These are phyloP conservation scores for Premnoplex brunnescens DNA, from an alignment of 2,797 vertebrate genomes.

Conservation along the genomic window DNA sequence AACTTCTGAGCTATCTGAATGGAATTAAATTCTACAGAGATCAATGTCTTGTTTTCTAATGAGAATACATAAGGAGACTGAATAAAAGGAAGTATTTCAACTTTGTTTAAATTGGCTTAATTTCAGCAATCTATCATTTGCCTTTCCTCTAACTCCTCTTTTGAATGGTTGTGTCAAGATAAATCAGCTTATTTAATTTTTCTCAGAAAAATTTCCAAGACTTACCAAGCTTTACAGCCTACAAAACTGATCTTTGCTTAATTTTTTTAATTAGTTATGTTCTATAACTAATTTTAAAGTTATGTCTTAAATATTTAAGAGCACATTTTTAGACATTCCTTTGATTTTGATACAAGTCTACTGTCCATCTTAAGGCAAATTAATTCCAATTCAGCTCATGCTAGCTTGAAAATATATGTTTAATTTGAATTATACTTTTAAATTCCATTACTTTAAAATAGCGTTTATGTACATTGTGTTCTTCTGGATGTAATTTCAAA, in stretches of 20 bases:
- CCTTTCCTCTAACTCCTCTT: neutral
- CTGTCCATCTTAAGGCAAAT: neutral
- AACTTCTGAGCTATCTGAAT: neutral
- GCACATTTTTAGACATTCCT: neutral
- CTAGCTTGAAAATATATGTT: neutral
- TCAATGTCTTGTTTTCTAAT: neutral
- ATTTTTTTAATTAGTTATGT: neutral
- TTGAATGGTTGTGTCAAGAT: neutral
- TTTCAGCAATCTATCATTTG: neutral
- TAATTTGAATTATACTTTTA: neutral
- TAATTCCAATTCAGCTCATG: neutral
- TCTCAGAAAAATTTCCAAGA: neutral
- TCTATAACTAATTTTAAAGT: neutral
- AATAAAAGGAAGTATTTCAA: neutral
- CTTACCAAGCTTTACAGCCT: neutral
- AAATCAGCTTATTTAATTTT: neutral
- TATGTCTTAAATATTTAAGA: neutral
- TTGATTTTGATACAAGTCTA: neutral
- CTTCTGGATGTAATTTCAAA: neutral
- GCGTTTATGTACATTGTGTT: neutral
- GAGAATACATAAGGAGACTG: neutral
- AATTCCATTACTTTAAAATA: neutral
- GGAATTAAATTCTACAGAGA: neutral
- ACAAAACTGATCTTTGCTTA: neutral
- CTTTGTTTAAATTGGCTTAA: neutral